Evolutionary conservation across 2,888 invertebrate genomes (phyloP), one percentile per base, ranked within the genome.

Genomic region (Agonum fuliginosum): DNA sequence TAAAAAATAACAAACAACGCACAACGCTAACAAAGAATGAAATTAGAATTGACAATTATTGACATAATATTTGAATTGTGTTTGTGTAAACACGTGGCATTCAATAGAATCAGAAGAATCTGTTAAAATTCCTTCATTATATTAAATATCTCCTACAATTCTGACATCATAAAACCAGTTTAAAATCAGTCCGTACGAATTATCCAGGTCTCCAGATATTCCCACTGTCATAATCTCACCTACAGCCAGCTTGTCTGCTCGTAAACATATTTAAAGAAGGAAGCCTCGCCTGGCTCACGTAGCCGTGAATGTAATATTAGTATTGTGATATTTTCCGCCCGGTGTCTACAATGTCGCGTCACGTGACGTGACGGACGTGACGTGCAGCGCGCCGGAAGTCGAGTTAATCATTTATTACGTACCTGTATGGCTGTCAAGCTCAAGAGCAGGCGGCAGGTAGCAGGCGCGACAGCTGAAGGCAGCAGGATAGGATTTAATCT

Each of bases 351-450:
- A 54, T 54, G 12, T 12, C 54, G 20, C 12, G 54, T 54, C 22
- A 20, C 10, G 12, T 24, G 12, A 54, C 20, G 20, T 54, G 54
- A 54, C 54, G 22, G 54, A 37, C 37, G 37, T 37, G 37, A 37
- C 54, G 3, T 54, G 20, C 22, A n/a, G n/a, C 22, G 5, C 22
- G 20, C 20, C 22, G 5, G 24, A 24, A 54, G 20, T 4, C 43
- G 22, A 41, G 41, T 73, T 58, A 73, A 73, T 73, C 73, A 73
- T 73, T 73, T 58, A 73, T 73, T 37, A 73, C 70, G 27, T 46
- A 10, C 43, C 14, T 34, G 24, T 58, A 17, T 22, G 70, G 27
- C 70, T 70, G 62, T 73, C 73, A 58, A 4, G 46, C 14, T 30
- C 19, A 19, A 8, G 19, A 46, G 46, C 46, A 46, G 34, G 34